Base-by-base conservation (phyloP, 2,113 vertebrate genomes). In the Scomber scombrus region DNA sequence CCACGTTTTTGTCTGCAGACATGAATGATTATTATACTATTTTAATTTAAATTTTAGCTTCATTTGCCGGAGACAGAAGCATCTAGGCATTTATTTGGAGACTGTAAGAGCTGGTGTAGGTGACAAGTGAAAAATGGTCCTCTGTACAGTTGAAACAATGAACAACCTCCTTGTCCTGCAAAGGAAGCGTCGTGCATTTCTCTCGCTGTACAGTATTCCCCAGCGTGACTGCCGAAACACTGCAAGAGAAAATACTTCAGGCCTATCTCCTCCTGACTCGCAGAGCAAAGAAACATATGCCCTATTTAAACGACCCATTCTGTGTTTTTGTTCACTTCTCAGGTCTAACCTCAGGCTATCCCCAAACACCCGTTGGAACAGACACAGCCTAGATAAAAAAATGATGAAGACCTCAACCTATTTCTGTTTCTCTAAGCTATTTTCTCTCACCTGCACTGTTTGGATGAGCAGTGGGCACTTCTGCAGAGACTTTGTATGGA, bases 311-410 rank as follows among this genome's bases (percentile, higher is more conserved):
- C 21, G 19, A 79, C 61, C 77, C 60, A 29, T 73, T 85, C 76
- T 76, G 68, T 73, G 7, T 40, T 40, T 40, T 40, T 40, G 79
- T 81, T 72, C 76, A 52, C 75, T 64, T 78, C 73, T 63, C 84
- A 81, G 85, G 75, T 71, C 85, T 69, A 65, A 72, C 79, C 85
- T 89, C 80, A 76, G 83, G 75, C 85, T 78, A 80, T 89, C 83
- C 84, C 90, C 62, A 61, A 85, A 82, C 73, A 80, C 72, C 82
- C 74, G 50, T 45, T 2, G 60, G 68, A 80, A 57, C 18, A 10
- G 64, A 55, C 69, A 58, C 63, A 88, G 76, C 90, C 79, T 86
- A 83, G 80, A 86, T 86, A 69, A 8, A 86, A 80, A 74, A 7
- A n/a, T 29, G 46, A 23, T 57, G 58, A 71, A 80, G 84, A 19